Evolutionary conservation across 2,797 vertebrate species (phyloP), one percentile per base, ranked within the genome.

Genomic region (Malurus splendens): DNA sequence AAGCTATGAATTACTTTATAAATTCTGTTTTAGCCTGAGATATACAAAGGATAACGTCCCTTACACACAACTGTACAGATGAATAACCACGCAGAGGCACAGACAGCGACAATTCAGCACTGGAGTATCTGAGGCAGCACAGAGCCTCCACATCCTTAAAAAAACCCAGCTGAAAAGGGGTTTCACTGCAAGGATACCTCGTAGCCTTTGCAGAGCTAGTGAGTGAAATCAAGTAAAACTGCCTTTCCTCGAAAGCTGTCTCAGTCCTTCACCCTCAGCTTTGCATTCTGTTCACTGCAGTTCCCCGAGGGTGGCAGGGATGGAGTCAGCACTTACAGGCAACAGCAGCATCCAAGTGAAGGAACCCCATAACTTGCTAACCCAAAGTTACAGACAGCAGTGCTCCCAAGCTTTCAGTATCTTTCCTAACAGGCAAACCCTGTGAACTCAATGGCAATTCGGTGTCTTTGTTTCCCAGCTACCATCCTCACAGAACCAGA

Each of bases 131-230:
- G 0, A 2, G 7, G 13, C n/a, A 77, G 15, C 30, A 45, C 9
- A 16, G 32, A 32, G 19, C 25, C 28, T 36, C 47, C 15, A 12
- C 23, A 33, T 9, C 4, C 20, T 20, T 14, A 24, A 36, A 25
- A 14, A 5, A 30, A 12, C 4, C 23, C 19, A 33, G n/a, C 28
- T 64, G 8, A 51, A 41, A 73, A 55, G 28, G 1, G 0, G 3
- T 7, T 32, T 78, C 4, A 2, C 25, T 33, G 7, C 14, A 52
- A 7, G 1, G 2, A 18, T 5, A 60, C 10, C n/a, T 12, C 0
- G 0, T 2, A 60, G 18, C 8, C 42, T 52, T 42, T 45, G 3
- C 41, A 77, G 16, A 50, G 24, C 12, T 16, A 39, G 6, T 6
- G 12, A 33, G 30, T 2, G 0, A 59, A 39, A 66, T 3, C 16